phyloP scores from a whole-genome alignment of 2,888 invertebrate genomes.

The Scaeva pyrastri region DNA sequence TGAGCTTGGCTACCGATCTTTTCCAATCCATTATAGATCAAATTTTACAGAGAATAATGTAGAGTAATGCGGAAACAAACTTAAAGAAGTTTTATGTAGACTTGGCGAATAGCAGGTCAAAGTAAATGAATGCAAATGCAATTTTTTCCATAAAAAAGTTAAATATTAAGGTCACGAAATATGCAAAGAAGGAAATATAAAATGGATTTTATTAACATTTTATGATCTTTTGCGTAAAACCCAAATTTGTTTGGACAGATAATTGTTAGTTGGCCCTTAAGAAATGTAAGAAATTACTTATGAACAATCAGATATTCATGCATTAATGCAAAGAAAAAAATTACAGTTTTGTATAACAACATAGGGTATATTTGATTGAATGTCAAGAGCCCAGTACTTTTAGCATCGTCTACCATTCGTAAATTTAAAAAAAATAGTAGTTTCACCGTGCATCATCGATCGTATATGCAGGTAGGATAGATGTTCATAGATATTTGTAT shows the following conservation, averaged over 20 bases:
- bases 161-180: constrained; percentile 54
- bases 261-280: constrained; percentile 13
- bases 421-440: constrained; percentile 76
- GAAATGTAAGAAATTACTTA: constrained; percentile 39
- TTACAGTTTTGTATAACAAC: constrained; percentile 55
- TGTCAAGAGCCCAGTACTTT: constrained; percentile 65
- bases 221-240: constrained; percentile 53
- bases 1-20: constrained; percentile 35
- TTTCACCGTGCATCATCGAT: constrained; percentile 79
- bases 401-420: constrained; percentile 55
- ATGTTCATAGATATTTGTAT: constrained; percentile 82
- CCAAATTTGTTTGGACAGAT: constrained; percentile 66
- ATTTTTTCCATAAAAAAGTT: constrained; percentile 59
- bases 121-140: constrained; percentile 66
- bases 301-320: constrained; percentile 25
- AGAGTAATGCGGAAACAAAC: constrained; percentile 50
- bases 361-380: constrained; percentile 60
- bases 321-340: constrained; percentile 7
- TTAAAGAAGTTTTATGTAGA: constrained; percentile 51
- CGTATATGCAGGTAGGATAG: constrained; percentile 81
- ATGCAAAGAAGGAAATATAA: constrained; percentile 52
- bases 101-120: constrained; percentile 14
- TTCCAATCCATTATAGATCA: constrained; percentile 68
- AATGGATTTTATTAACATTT: constrained; percentile 51
- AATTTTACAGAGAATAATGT: constrained; percentile 48